Evolutionary conservation across 1,140 invertebrate genomes (phyloP).

Genomic region (Brachionus rubens): DNA sequence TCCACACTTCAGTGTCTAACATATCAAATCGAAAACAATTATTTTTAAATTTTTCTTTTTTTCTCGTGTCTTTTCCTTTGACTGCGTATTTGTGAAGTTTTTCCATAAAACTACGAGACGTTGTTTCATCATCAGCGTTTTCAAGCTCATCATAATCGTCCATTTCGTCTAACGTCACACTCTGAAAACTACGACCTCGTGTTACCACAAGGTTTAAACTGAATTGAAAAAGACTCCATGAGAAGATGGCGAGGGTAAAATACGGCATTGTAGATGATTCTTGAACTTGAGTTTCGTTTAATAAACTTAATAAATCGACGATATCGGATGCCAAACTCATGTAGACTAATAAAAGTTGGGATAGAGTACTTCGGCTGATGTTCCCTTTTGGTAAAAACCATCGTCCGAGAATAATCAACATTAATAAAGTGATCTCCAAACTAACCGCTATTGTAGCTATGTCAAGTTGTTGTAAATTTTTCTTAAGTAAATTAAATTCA

Average conservation of each 20-base stretch:
- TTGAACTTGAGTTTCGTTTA: constrained; percentile 36
- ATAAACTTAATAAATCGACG: constrained; percentile 33
- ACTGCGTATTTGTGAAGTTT: neutral
- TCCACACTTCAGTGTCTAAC: constrained; percentile 71
- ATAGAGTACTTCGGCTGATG: constrained; percentile 33
- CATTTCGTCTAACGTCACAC: neutral
- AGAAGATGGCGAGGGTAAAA: constrained; percentile 37
- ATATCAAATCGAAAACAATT: constrained; percentile 16
- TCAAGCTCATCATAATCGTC: neutral
- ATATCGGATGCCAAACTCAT: constrained; percentile 45
- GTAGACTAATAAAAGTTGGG: constrained; percentile 47
- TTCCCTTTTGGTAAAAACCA: constrained; percentile 47
- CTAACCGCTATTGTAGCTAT: constrained; percentile 29
- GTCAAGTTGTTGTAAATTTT: constrained; percentile 33
- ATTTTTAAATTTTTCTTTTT: neutral
- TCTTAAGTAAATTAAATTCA: constrained; percentile 1
- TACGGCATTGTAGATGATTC: constrained; percentile 21
- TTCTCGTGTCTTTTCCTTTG: constrained; percentile 28
- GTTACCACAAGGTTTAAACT: constrained; percentile 43
- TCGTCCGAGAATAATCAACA: constrained; percentile 42
- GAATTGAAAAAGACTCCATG: constrained; percentile 44
- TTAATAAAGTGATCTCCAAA: constrained; percentile 37
- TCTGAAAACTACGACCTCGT: constrained; percentile 32
- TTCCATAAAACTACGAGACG: neutral
- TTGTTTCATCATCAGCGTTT: neutral